These are phyloP conservation scores for Homarus gammarus DNA, from an alignment of 2,888 invertebrate genomes.

Conservation along the genomic window DNA sequence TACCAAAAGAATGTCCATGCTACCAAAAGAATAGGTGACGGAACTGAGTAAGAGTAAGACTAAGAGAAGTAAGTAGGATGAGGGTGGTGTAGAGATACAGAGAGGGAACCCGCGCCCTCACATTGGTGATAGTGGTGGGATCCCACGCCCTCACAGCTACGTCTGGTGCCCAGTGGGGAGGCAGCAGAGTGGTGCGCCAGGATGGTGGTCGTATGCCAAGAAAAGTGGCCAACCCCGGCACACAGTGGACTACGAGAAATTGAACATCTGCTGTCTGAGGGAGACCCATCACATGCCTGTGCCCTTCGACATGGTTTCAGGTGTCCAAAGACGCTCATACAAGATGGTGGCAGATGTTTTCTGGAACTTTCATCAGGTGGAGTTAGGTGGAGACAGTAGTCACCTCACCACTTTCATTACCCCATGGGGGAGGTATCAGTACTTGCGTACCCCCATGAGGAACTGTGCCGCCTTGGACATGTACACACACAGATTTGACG, in stretches of 20 bases:
- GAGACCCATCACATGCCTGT: slow-evolving; percentile 7
- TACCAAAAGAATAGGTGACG: too few species aligned
- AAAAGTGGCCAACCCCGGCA: slow-evolving; percentile 10
- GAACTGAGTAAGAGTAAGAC: too few species aligned
- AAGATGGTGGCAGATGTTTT: background rate
- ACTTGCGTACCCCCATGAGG: background rate
- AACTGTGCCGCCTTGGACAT: slow-evolving; percentile 11
- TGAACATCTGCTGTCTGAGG: background rate
- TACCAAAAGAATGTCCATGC: too few species aligned
- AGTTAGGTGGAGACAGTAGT: slow-evolving; percentile 4
- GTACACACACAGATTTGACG: slow-evolving; percentile 26
- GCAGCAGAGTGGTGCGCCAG: too few species aligned
- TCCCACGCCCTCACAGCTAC: too few species aligned
- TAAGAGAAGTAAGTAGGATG: too few species aligned
- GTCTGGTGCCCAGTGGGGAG: too few species aligned
- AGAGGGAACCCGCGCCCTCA: too few species aligned
- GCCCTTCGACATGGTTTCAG: background rate
- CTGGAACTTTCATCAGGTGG: slow-evolving; percentile 7
- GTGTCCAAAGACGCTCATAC: background rate
- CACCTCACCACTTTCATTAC: slow-evolving; percentile 6
- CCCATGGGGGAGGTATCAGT: slow-evolving; percentile 17
- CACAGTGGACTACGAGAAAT: slow-evolving; percentile 18
- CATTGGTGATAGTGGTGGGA: too few species aligned
- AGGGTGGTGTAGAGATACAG: too few species aligned
- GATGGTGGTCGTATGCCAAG: slow-evolving; percentile 12